A percentile compares a stretch with the other conserved stretches of the same genome.
phyloP scores from a whole-genome alignment of 2,797 vertebrate species.

The Macropodus opercularis region DNA sequence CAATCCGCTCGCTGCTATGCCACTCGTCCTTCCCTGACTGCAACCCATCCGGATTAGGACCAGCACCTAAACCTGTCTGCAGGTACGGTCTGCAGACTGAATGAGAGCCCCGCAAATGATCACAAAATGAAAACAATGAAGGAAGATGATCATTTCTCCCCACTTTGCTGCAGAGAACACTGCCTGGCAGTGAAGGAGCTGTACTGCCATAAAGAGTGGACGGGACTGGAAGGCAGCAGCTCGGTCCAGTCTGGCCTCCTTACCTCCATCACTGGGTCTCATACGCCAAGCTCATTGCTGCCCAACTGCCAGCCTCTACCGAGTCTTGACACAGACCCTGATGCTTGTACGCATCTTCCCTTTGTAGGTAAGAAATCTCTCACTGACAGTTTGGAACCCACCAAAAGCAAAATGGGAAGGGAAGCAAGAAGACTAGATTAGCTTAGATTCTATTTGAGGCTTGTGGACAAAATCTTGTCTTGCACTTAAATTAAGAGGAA shows the following conservation, averaged over 20 bases:
- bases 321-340: constrained; percentile 83
- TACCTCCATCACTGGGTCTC: constrained; percentile 66
- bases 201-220: constrained; percentile 95
- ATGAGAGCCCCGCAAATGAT: no score
- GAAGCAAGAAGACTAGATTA: no score
- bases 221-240: constrained; percentile 79
- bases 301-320: constrained; percentile 89
- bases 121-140: not conserved
- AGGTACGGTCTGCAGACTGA: no score
- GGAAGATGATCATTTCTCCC: not conserved
- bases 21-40: constrained; percentile 92
- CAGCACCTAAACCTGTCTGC: constrained; percentile 92
- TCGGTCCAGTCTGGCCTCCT: constrained; percentile 76
- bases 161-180: constrained; percentile 86
- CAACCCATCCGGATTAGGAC: constrained; percentile 85
- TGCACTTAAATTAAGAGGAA: no score
- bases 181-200: constrained; percentile 95
- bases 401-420: not conserved
- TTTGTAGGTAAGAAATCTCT: constrained; percentile 86
- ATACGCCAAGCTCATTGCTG: constrained; percentile 57
- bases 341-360: constrained; percentile 86
- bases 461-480: no score
- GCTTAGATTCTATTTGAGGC: no score
- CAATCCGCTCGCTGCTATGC: constrained; percentile 89
- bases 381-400: not conserved